These are phyloP conservation scores for Tragulus kanchil DNA, from an alignment of 2,113 vertebrate species.

Conservation along the genomic window DNA sequence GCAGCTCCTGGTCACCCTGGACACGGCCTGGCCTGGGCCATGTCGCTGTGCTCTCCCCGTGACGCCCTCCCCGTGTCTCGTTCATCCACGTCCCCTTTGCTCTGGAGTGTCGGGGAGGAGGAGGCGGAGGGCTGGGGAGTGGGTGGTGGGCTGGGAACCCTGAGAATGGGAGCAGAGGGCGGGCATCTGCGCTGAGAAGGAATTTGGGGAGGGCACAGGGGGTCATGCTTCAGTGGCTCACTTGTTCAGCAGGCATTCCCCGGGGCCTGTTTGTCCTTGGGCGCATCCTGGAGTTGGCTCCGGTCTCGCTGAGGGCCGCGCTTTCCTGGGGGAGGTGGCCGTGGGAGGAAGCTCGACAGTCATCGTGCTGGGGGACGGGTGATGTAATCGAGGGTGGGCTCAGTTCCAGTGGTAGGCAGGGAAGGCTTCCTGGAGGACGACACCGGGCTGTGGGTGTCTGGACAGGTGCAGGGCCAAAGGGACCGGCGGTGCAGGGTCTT, in stretches of 20 bases:
- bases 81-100: accelerated
- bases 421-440: not conserved
- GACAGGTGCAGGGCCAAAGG: not conserved
- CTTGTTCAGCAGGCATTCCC: accelerated
- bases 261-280: accelerated
- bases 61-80: accelerated
- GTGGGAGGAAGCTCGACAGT: not conserved
- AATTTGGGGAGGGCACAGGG: accelerated
- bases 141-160: too few relatives aligned
- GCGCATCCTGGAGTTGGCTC: not conserved
- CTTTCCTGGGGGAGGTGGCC: not conserved
- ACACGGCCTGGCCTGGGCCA: accelerated
- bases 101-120: not conserved
- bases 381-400: not conserved
- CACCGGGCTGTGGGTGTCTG: too few relatives aligned
- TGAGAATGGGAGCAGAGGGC: not conserved
- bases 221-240: accelerated
- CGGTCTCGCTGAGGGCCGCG: not conserved
- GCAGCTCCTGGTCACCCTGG: not conserved
- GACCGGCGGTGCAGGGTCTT: not conserved
- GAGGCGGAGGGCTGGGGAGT: not conserved
- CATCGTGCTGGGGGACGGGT: accelerated
- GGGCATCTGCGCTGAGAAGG: accelerated
- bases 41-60: accelerated
- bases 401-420: not conserved